A percentile compares a stretch with the other conserved stretches of the same genome.
Evolutionary conservation across 2,113 vertebrate species (phyloP).

Genomic region (Ciconia maguari): DNA sequence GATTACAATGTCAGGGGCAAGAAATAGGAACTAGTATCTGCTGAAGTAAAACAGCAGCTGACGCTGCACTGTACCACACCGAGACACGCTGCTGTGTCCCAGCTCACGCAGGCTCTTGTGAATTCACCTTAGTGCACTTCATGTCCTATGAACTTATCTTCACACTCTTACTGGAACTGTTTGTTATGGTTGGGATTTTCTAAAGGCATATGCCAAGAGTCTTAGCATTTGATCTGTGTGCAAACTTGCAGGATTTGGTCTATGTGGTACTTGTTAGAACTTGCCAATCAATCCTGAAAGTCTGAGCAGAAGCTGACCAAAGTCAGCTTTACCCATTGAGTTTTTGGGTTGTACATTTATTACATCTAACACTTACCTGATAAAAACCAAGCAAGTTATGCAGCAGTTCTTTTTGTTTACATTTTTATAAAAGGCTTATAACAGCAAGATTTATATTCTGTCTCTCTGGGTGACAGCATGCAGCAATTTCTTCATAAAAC

Average conservation of each 20-base stretch:
- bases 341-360: neutral
- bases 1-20: neutral
- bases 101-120: neutral
- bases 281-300: neutral
- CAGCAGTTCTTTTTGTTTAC: neutral
- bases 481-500: neutral
- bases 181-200: neutral
- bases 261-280: neutral
- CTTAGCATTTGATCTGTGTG: neutral
- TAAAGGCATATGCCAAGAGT: neutral
- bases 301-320: neutral
- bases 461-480: neutral
- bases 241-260: neutral
- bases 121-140: neutral
- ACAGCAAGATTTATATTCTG: neutral
- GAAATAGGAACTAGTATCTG: neutral
- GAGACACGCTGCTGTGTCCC: neutral
- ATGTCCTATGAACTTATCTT: neutral
- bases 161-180: neutral
- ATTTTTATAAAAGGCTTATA: neutral
- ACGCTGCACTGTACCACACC: neutral
- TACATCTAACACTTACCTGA: neutral
- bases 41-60: neutral
- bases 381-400: neutral
- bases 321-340: neutral